These are phyloP conservation scores for Contarinia nasturtii DNA, from an alignment of 1,140 invertebrate genomes.

Conservation along the genomic window DNA sequence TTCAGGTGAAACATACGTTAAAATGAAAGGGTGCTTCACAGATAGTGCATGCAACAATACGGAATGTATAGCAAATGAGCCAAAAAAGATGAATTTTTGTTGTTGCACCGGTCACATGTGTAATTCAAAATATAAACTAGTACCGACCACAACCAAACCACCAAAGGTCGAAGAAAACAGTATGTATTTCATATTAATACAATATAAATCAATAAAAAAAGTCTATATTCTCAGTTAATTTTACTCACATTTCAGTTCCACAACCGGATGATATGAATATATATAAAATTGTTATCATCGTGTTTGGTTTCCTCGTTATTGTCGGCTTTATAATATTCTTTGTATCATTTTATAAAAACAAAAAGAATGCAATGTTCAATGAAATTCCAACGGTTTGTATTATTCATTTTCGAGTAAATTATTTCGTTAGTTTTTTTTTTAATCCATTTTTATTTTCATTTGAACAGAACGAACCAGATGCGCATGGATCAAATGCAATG, in stretches of 20 bases:
- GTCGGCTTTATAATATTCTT: conserved; percentile 8
- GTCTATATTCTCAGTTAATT: not conserved
- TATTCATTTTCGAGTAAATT: too few relatives aligned
- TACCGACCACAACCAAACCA: conserved; percentile 43
- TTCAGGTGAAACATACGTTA: not conserved
- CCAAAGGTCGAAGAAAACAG: conserved; percentile 21
- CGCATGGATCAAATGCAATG: conserved; percentile 28
- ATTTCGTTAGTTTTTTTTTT: not conserved
- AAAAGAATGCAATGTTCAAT: conserved; percentile 20
- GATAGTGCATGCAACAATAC: conserved; percentile 55
- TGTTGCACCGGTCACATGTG: conserved; percentile 84
- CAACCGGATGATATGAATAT: conserved; percentile 14
- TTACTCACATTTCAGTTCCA: conserved; percentile 12
- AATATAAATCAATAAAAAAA: not conserved
- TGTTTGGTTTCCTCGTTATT: conserved; percentile 5
- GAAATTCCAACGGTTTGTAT: conserved; percentile 20
- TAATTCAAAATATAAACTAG: conserved; percentile 60
- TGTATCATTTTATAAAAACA: conserved; percentile 13
- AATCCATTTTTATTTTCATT: not conserved
- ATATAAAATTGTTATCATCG: conserved; percentile 11
- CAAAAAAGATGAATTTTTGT: conserved; percentile 61
- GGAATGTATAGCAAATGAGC: conserved; percentile 39
- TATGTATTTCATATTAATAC: conserved; percentile 20
- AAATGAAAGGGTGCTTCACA: conserved; percentile 59
- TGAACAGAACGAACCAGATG: conserved; percentile 19